These are phyloP conservation scores for Hypomecis punctinalis DNA, from an alignment of 2,888 invertebrate genomes.

Conservation along the genomic window DNA sequence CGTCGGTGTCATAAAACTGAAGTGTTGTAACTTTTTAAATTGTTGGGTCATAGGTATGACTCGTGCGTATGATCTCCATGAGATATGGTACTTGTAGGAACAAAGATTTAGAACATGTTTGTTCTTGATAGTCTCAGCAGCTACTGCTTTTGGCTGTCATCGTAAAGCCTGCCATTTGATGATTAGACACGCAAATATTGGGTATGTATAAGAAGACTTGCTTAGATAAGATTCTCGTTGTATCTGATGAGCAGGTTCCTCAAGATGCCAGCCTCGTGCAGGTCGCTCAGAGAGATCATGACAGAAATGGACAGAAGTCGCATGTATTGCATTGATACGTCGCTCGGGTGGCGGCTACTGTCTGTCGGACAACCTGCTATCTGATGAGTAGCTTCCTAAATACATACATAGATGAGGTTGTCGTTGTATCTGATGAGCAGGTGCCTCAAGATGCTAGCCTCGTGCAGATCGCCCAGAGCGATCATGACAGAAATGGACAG, in stretches of 20 bases:
- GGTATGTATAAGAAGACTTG: slow-evolving; percentile 71
- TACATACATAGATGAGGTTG: slow-evolving; percentile 98
- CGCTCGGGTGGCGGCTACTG: slow-evolving; percentile 89
- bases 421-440: slow-evolving; percentile 98
- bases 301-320: slow-evolving; percentile 94
- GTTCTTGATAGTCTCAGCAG: slow-evolving; percentile 67
- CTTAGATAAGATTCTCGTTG: slow-evolving; percentile 99
- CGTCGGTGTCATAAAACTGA: no score
- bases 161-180: background rate
- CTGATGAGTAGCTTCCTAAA: background rate
- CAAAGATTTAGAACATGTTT: no score
- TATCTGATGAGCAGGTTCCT: slow-evolving; percentile 98
- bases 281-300: slow-evolving; percentile 99
- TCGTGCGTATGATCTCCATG: no score
- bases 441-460: slow-evolving; percentile 99
- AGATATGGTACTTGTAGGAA: no score
- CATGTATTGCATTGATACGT: no score
- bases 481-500: slow-evolving; percentile 99
- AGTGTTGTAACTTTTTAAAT: no score
- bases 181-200: slow-evolving; percentile 27
- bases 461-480: slow-evolving; percentile 98
- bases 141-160: slow-evolving; percentile 90
- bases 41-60: no score
- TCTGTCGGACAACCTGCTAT: slow-evolving; percentile 76
- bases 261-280: slow-evolving; percentile 99